Base-by-base conservation (phyloP, 2,888 invertebrate genomes). In the Disparrhopalites patrizii region DNA sequence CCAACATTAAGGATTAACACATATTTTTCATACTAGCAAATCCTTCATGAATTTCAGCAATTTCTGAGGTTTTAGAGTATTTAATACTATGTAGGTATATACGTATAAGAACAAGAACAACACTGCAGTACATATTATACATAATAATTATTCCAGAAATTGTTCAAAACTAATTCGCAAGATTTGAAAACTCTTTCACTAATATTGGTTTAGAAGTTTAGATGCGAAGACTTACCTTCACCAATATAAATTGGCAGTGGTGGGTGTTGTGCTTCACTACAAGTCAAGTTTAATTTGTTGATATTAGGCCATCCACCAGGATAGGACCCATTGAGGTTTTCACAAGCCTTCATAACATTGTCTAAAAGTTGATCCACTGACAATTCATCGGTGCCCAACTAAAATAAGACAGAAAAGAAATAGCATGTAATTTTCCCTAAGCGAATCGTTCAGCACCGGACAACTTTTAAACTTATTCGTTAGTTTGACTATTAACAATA, bases 221-320 rank as follows among this genome's bases (percentile, higher is more conserved):
- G n/a, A n/a, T n/a, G n/a, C 47, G 47, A 47, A 47, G 55, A 18
- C 25, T 63, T 54, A 74, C 74, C 72, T 38, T 67, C 47, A 3
- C 70, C 68, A 15, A 75, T 57, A 54, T 73, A 68, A 20, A 75
- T 61, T 1, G 70, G 63, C 18, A 75, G 58, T n/a, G 71, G 69
- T 13, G 73, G 71, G 27, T 65, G 40, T 10, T 67, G 66, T 8
- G 55, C 67, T 43, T 65, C 50, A n/a, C n/a, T n/a, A n/a, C n/a
- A n/a, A n/a, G n/a, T n/a, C 8, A 74, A 25, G 1, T 70, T 62
- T 18, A 75, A 58, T 36, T 68, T 70, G 7, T 66, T 43, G 51
- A 75, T 63, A 57, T 75, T 75, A 31, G 25, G 31, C 72, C 72
- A 75, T 20, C 71, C 69, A 40, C 74, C 74, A 10, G 74, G 74